phyloP scores from a whole-genome alignment of 2,888 invertebrate genomes.

The Tachina lurida region DNA sequence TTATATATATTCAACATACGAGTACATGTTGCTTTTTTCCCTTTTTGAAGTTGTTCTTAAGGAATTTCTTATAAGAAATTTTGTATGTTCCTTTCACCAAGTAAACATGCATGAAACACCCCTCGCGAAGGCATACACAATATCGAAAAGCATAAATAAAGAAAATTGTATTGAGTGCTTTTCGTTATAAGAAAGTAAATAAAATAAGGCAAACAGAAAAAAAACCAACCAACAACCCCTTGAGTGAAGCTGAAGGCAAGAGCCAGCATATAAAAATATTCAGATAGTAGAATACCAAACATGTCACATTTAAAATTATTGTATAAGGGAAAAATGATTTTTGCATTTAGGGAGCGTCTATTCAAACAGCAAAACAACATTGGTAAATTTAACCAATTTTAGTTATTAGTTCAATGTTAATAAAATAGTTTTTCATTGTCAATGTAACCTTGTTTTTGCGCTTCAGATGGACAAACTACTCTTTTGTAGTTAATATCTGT shows the following conservation, averaged over 20 bases:
- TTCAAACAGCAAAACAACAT: neutral
- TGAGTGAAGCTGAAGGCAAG: neutral
- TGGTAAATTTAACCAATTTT: neutral
- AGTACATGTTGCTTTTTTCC: conserved; percentile 60
- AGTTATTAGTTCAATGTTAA: too few relatives aligned
- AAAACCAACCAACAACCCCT: conserved; percentile 45
- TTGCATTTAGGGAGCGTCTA: neutral
- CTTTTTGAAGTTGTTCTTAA: conserved; percentile 32
- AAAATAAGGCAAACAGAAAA: conserved; percentile 12
- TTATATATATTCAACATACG: neutral
- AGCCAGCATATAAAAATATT: conserved; percentile 27
- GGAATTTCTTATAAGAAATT: conserved; percentile 68
- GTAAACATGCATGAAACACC: neutral
- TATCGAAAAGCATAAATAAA: neutral
- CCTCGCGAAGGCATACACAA: neutral
- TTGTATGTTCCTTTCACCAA: neutral
- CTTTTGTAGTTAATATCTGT: too few relatives aligned
- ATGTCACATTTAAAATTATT: conserved; percentile 1
- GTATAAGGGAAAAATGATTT: neutral
- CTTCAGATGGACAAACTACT: too few relatives aligned
- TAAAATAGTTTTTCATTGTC: too few relatives aligned
- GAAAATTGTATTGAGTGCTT: conserved; percentile 53
- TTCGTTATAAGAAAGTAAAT: conserved; percentile 56
- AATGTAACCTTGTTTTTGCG: too few relatives aligned
- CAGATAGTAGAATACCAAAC: neutral